These are phyloP conservation scores for Xanthia icteritia DNA, from an alignment of 2,888 invertebrate genomes.

Conservation along the genomic window DNA sequence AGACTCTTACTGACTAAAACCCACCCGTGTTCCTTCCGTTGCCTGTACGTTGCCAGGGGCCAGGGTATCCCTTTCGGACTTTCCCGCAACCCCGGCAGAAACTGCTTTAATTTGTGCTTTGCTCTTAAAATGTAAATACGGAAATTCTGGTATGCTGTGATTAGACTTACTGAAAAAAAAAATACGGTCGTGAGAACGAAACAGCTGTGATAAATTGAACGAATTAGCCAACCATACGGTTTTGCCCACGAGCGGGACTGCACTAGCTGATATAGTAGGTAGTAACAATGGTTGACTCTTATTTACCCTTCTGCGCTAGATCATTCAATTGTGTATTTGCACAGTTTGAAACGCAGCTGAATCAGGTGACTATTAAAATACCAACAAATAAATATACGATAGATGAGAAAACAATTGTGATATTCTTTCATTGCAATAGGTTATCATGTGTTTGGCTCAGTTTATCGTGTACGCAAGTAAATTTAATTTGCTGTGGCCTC, in stretches of 20 bases:
- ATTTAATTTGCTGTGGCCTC: conserved; percentile 34
- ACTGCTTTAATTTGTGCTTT: neutral
- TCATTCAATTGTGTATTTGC: neutral
- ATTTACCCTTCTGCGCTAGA: neutral
- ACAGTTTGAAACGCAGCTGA: neutral
- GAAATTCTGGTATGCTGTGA: neutral
- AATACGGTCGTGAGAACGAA: neutral
- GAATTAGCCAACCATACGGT: neutral
- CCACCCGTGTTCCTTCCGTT: too few species aligned
- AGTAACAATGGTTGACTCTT: neutral
- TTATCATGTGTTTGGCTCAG: conserved; percentile 42
- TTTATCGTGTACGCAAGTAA: conserved; percentile 39
- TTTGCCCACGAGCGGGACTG: neutral
- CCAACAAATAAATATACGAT: neutral
- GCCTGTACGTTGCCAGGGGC: too few species aligned
- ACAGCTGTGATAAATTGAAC: neutral
- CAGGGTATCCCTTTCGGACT: too few species aligned
- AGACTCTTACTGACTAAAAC: too few species aligned
- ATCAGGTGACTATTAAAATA: neutral
- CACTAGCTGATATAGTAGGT: neutral
- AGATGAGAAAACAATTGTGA: neutral
- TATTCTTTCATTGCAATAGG: conserved; percentile 27
- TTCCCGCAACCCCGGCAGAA: too few species aligned
- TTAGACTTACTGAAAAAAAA: neutral
- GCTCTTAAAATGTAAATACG: neutral